These are phyloP conservation scores for Drosophila cognata DNA, from an alignment of 2,888 invertebrate genomes.

Conservation along the genomic window DNA sequence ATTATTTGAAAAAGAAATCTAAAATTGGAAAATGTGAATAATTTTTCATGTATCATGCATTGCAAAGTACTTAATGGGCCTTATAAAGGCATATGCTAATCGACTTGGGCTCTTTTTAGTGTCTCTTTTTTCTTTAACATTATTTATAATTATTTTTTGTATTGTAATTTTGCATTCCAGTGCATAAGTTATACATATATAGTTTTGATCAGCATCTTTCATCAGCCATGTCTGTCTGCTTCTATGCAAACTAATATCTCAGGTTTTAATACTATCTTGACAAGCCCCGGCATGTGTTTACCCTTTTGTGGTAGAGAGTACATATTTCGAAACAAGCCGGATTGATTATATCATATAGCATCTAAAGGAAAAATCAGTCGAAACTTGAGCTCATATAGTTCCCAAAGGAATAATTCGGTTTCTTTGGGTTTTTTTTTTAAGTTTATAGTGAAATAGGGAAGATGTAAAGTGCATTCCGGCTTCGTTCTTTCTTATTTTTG, in stretches of 20 bases:
- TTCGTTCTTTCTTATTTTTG: not conserved
- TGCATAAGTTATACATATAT: not conserved
- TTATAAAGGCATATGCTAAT: not conserved
- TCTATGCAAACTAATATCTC: not conserved
- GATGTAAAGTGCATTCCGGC: not conserved
- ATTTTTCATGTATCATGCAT: not conserved
- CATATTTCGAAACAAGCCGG: not conserved
- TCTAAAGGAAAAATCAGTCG: not conserved
- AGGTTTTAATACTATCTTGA: not conserved
- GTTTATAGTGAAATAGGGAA: not conserved
- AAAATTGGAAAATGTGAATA: not conserved
- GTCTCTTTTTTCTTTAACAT: not conserved
- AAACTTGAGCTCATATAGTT: not conserved
- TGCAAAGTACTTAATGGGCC: not conserved
- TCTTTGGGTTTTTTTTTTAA: not conserved
- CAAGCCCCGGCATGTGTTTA: not conserved
- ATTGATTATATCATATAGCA: not conserved
- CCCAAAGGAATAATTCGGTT: not conserved
- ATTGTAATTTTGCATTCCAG: accelerated
- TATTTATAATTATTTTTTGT: not conserved
- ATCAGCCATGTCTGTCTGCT: not conserved
- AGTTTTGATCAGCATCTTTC: not conserved
- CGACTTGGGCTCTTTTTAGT: not conserved
- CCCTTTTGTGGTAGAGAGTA: not conserved
- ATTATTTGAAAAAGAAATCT: not conserved